Conservation (phyloP, 2,888 invertebrate species). For the Apantesis nais region DNA sequence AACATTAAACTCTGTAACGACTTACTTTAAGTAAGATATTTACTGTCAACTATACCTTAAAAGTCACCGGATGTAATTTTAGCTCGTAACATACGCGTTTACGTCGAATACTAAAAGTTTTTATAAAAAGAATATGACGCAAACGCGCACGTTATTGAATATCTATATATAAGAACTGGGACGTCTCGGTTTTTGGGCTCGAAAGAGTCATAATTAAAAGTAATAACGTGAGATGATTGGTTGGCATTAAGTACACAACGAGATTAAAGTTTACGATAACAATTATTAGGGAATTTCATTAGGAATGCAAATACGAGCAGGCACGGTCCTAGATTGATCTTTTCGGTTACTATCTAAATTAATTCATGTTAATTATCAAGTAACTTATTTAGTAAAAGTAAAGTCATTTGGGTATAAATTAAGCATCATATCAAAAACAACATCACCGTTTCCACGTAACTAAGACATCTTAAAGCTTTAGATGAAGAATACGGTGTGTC, state of each 20-base stretch:
- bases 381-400: not conserved
- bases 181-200: constrained; percentile 40
- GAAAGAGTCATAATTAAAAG: constrained; percentile 59
- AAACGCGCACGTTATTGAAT: constrained; percentile 38
- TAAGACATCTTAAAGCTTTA: not conserved
- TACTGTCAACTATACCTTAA: constrained; percentile 40
- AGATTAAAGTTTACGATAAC: constrained; percentile 59
- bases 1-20: constrained; percentile 52
- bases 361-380: not conserved
- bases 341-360: constrained; percentile 20
- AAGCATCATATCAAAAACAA: too few relatives aligned
- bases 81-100: constrained; percentile 43
- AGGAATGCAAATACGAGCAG: constrained; percentile 60
- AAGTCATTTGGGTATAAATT: not conserved
- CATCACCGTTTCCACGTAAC: not conserved
- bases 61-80: constrained; percentile 39
- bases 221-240: constrained; percentile 55
- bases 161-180: constrained; percentile 40
- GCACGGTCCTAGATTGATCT: constrained; percentile 29
- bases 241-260: constrained; percentile 52
- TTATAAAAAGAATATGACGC: constrained; percentile 30
- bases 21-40: constrained; percentile 41
- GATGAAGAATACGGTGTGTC: too few relatives aligned
- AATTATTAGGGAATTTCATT: constrained; percentile 61
- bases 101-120: constrained; percentile 36